These are phyloP conservation scores for Ornithorhynchus anatinus DNA, from an alignment of 2,113 vertebrate genomes.

Conservation along the genomic window DNA sequence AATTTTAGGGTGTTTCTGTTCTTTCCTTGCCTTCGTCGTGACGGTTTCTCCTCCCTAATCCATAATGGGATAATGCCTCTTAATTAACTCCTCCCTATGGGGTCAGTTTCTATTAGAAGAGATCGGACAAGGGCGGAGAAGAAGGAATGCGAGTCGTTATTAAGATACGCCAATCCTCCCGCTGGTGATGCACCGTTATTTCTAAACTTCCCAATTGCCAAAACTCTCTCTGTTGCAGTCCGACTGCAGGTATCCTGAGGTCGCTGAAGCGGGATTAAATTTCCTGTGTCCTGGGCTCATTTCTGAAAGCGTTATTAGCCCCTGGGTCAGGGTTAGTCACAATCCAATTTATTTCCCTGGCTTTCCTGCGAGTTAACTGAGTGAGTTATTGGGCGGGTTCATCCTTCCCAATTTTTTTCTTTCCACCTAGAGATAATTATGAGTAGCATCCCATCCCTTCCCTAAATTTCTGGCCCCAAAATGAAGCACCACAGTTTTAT, in stretches of 20 bases:
- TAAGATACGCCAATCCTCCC: not conserved
- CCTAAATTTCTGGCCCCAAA: not conserved
- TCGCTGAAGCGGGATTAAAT: too few species aligned
- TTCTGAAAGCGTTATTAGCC: not conserved
- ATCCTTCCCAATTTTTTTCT: too few species aligned
- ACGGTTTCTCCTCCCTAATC: not conserved
- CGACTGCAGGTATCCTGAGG: too few species aligned
- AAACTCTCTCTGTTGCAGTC: too few species aligned
- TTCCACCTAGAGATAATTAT: not conserved
- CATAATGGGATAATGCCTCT: not conserved
- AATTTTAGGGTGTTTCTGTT: not conserved
- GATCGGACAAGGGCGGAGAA: not conserved
- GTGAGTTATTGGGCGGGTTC: not conserved
- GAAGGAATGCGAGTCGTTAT: not conserved
- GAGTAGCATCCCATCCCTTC: not conserved
- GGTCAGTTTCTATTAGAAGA: slow-evolving; percentile 1
- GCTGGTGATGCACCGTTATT: too few species aligned
- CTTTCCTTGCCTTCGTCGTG: not conserved
- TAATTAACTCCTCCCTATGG: not conserved
- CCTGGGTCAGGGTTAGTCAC: not conserved
- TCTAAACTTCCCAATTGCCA: too few species aligned
- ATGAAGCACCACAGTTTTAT: not conserved
- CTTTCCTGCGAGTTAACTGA: too few species aligned
- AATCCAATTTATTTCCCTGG: not conserved
- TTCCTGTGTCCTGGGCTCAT: not conserved